Percentiles rank a stretch among this genome's conserved stretches.
These are phyloP conservation scores for Rhynchomys soricoides DNA, from an alignment of 2,113 vertebrate genomes.

Conservation along the genomic window DNA sequence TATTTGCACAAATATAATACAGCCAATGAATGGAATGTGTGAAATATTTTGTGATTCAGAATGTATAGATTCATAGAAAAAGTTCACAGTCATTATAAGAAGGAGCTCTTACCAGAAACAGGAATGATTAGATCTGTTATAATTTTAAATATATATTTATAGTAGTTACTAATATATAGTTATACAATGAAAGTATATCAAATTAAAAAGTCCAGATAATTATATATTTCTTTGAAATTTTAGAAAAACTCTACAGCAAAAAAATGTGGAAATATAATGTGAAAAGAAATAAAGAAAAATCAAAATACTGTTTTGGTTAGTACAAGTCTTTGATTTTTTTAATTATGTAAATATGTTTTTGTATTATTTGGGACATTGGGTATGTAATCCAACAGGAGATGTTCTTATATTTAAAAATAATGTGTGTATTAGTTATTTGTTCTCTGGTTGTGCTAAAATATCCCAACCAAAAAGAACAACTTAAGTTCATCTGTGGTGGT, in stretches of 20 bases:
- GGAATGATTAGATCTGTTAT: background rate
- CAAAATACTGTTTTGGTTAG: background rate
- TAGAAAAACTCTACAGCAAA: background rate
- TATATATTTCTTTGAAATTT: background rate
- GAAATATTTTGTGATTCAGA: background rate
- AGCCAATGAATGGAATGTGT: background rate
- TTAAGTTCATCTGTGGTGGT: background rate
- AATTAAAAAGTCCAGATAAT: background rate
- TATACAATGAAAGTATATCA: background rate
- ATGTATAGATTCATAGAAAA: slow-evolving; percentile 7
- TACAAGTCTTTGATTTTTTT: background rate
- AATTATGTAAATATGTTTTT: background rate
- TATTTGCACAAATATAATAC: background rate
- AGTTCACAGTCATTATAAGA: background rate
- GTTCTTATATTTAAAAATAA: background rate
- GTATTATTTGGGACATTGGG: background rate
- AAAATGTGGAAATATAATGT: background rate
- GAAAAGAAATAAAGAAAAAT: background rate
- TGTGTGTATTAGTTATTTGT: background rate
- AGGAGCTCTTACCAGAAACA: background rate
- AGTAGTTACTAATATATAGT: background rate
- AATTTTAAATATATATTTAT: background rate
- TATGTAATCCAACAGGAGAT: background rate
- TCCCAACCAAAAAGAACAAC: background rate
- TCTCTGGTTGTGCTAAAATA: background rate